Conservation (phyloP, 2,888 invertebrate species). For the Erynnis tages region DNA sequence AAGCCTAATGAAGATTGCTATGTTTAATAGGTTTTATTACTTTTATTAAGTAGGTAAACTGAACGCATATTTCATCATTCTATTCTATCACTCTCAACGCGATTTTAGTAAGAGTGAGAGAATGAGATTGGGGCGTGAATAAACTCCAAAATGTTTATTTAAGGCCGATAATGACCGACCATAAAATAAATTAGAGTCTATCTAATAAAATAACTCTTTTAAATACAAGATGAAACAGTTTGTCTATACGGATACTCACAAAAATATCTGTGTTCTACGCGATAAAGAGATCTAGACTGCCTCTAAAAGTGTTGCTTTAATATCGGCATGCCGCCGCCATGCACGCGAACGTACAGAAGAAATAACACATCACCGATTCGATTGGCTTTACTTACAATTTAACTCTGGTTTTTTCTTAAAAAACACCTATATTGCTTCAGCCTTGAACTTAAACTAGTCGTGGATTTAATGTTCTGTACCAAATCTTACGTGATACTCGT, state of each 20-base stretch:
- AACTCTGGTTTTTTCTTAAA: conserved; percentile 29
- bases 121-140: too few relatives aligned
- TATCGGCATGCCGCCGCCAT: conserved; percentile 40
- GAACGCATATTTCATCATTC: too few relatives aligned
- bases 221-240: not conserved
- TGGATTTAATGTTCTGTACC: not conserved
- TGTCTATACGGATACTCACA: conserved; percentile 23
- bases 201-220: too few relatives aligned
- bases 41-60: too few relatives aligned
- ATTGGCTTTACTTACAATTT: conserved; percentile 41
- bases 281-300: conserved; percentile 35
- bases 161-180: too few relatives aligned
- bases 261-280: conserved; percentile 21
- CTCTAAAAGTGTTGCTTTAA: conserved; percentile 42
- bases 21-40: too few relatives aligned
- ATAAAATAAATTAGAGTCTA: too few relatives aligned
- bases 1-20: too few relatives aligned
- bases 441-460: conserved; percentile 26
- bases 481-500: conserved; percentile 17
- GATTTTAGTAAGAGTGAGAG: too few relatives aligned
- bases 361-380: conserved; percentile 36
- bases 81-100: too few relatives aligned
- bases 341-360: conserved; percentile 35
- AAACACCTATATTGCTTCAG: conserved; percentile 15
- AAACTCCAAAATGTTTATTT: too few relatives aligned